Conservation (phyloP, 2,888 invertebrate species). For the Synergus gifuensis region DNA sequence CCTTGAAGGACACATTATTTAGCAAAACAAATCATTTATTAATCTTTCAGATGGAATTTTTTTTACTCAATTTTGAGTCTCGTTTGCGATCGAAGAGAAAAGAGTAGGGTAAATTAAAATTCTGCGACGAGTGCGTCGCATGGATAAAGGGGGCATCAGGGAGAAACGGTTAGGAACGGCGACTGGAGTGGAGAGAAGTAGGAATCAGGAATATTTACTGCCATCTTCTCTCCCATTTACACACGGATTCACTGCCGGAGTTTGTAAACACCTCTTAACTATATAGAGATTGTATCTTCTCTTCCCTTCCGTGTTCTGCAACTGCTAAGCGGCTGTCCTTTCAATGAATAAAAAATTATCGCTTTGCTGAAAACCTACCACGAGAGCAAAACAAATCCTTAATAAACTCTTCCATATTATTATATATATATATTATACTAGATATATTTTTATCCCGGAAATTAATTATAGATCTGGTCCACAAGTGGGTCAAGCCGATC, state of each 20-base stretch:
- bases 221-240: conserved; percentile 77
- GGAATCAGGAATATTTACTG: conserved; percentile 76
- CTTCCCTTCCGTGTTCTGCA: conserved; percentile 66
- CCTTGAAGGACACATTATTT: neutral
- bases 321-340: conserved; percentile 62
- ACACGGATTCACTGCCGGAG: conserved; percentile 77
- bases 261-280: conserved; percentile 78
- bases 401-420: neutral
- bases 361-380: neutral
- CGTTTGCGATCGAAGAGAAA: conserved; percentile 56
- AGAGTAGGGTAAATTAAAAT: conserved; percentile 70
- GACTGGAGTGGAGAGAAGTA: conserved; percentile 59
- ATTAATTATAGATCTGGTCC: neutral
- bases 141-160: conserved; percentile 53
- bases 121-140: conserved; percentile 67
- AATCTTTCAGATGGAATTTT: too few species aligned
- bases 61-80: conserved; percentile 55
- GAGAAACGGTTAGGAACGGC: conserved; percentile 50
- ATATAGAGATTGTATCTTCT: conserved; percentile 75
- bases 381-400: neutral
- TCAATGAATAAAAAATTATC: conserved; percentile 65
- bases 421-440: neutral
- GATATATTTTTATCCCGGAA: neutral
- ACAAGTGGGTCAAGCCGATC: neutral
- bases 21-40: too few species aligned